Evolutionary conservation across 2,888 invertebrate species (phyloP), one percentile per base, ranked within the genome.

Genomic region (Galeruca laticollis): DNA sequence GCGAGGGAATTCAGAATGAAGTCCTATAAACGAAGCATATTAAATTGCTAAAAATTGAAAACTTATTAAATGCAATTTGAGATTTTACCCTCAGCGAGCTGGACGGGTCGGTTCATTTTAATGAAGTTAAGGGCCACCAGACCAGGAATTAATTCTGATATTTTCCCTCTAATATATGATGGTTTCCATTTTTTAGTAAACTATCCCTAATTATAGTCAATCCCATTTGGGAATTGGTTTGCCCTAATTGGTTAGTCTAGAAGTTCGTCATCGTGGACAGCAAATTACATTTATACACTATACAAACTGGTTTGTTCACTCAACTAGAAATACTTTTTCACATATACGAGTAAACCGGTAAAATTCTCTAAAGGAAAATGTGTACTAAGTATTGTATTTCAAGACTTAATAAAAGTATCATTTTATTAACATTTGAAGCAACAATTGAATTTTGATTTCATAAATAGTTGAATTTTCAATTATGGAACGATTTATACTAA

Each of bases 11-110:
- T 20, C 51, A 61, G 62, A 59, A 61, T 66, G 62, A 70, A 70
- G 70, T 66, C 66, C 47, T 70, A 66, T 51, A 66, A 66, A 70
- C 52, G 63, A 62, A 59, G 60, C 60, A 68, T 63, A 64, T 68
- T 67, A 67, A 72, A 72, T 72, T 72, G 63, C 60, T 69, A 72
- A 72, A 72, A 72, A 72, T 68, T 72, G 69, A 69, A 72, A 72
- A 60, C 54, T 69, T 69, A 63, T 69, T 72, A 69, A 68, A 47
- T 66, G 72, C 61, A 59, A 60, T 60, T 64, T 65, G 62, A 56
- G 64, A 65, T 56, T 33, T 10, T 65, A 65, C 35, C 43, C 65
- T 35, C 21, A 56, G 56, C 65, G 43, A 65, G 43, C 57, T 31
- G 57, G 40, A 20, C 49, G 18, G 57, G 52, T 59, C 67, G 72